Evolutionary conservation across 37 sponge, comb jelly and placozoan species (phyloP), one percentile per base, ranked within the genome.

Genomic region (Theonella swinhoei): DNA sequence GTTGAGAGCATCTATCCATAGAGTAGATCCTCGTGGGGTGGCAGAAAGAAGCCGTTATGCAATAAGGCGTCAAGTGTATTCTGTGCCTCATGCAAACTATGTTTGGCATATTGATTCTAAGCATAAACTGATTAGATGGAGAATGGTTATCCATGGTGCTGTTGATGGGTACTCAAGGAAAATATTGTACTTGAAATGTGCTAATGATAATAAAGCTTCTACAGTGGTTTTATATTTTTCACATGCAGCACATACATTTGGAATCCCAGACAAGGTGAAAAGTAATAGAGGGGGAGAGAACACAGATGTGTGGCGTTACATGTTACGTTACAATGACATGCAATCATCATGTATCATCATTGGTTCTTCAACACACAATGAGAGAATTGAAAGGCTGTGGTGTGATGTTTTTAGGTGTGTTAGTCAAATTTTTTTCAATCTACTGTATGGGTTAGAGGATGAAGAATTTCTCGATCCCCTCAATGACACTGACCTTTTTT

Each of bases 21-120:
- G 88, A 26, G 81, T 87, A 1, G 87, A 87, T 35, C 88, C 88
- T 8, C 36, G 34, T 28, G 72, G 59, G 40, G 69, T 72, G 3
- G 47, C 81, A 24, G 23, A 72, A 29, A 37, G 88, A 39, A 28
- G 82, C 1, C 3, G 74, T 41, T 25, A 35, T 32, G 60, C 87
- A 29, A 37, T 82, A 39, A 28, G 82, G 1, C 3, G 74, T 41
- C 22, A 35, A 25, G 32, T 70, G 3, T 81, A 87, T 58, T 39
- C 70, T 62, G 88, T 70, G 32, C 58, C 63, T 26, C 81, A 75
- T 28, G 81, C 88, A 64, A 87, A 87, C 69, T 39, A 28, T 64
- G 72, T 88, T 60, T 87, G 88, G 88, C 88, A 87, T 41, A 34
- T 87, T 23, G 88, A 87, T 64, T 80, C 72, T 39, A 83, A 87